These are phyloP conservation scores for Edolisoma coerulescens DNA, from an alignment of 2,113 vertebrate species.

Conservation along the genomic window DNA sequence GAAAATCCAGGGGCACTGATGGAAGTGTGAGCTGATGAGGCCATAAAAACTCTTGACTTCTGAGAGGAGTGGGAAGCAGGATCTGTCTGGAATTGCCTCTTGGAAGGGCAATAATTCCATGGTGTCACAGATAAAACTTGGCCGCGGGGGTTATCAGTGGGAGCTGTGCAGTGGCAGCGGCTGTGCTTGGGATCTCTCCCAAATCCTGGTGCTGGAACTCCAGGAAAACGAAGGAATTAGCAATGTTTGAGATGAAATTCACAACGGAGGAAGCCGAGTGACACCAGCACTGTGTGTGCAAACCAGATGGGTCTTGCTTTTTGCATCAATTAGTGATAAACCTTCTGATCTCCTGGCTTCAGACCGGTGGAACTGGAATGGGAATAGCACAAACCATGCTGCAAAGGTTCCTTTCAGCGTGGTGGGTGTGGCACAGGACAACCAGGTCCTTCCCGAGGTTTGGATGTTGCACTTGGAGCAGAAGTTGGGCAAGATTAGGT, in stretches of 20 bases:
- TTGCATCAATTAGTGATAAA: neutral
- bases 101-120: neutral
- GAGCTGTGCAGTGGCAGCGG: neutral
- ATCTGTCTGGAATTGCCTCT: neutral
- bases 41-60: neutral
- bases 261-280: neutral
- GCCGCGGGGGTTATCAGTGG: accelerated
- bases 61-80: neutral
- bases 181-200: neutral
- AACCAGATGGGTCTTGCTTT: neutral
- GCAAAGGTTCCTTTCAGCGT: neutral
- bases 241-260: neutral
- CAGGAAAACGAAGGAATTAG: neutral
- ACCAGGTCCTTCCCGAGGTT: neutral
- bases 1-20: neutral
- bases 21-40: neutral
- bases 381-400: neutral
- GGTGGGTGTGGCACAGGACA: neutral
- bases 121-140: neutral
- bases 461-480: neutral
- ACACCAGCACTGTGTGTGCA: accelerated
- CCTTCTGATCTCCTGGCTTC: neutral
- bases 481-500: neutral
- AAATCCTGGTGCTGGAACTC: neutral
- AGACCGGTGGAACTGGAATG: neutral